Percentiles rank a stretch among this genome's conserved stretches.
These are phyloP conservation scores for Poliocrania exsul DNA, from an alignment of 2,797 vertebrate species.

Conservation along the genomic window DNA sequence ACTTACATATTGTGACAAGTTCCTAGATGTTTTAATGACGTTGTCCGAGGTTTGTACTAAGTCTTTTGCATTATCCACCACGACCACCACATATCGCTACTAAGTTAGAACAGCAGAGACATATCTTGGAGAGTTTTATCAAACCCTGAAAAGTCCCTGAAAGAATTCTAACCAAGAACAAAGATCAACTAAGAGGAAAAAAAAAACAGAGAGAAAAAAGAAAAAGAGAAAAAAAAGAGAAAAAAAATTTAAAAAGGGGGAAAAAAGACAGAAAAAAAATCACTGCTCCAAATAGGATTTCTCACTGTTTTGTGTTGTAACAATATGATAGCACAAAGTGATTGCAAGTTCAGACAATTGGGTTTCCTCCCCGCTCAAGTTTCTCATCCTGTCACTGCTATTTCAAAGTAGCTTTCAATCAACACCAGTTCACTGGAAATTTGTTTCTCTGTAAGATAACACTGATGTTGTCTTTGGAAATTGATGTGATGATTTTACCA, in stretches of 20 bases:
- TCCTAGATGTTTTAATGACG: background rate
- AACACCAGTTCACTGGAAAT: background rate
- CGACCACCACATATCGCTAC: background rate
- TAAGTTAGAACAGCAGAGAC: background rate
- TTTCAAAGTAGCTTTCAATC: background rate
- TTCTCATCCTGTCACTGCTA: background rate
- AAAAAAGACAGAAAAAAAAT: background rate
- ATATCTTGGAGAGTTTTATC: background rate
- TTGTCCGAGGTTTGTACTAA: background rate
- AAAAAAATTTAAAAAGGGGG: no score
- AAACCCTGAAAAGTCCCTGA: background rate
- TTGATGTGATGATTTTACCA: fast-evolving
- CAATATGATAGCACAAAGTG: background rate
- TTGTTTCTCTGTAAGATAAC: background rate
- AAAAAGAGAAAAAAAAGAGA: no score
- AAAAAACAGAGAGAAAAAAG: no score
- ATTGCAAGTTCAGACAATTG: background rate
- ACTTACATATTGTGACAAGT: background rate
- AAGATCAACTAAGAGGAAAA: background rate
- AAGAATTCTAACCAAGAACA: background rate
- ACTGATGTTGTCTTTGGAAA: background rate
- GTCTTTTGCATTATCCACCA: background rate
- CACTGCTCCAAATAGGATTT: background rate
- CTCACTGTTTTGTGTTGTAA: background rate
- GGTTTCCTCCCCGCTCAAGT: background rate